These are phyloP conservation scores for Eupithecia abbreviata DNA, from an alignment of 2,888 invertebrate species.

Conservation along the genomic window DNA sequence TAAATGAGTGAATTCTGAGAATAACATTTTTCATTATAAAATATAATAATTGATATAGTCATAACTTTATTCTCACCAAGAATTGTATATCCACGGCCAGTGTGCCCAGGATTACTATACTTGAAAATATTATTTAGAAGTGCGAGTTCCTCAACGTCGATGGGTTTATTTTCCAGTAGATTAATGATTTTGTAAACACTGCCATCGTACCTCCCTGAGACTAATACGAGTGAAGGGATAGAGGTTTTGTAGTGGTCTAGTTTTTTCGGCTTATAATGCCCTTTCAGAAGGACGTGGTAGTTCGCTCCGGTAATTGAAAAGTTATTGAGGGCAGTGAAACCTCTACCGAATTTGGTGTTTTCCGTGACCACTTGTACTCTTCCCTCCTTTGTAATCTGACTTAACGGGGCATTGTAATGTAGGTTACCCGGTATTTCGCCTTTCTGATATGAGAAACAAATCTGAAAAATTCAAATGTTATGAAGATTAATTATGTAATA, in stretches of 20 bases:
- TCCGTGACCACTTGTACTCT: slow-evolving; percentile 55
- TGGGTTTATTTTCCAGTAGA: slow-evolving; percentile 50
- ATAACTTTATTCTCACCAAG: slow-evolving; percentile 49
- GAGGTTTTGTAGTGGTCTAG: slow-evolving; percentile 38
- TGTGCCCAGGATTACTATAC: slow-evolving; percentile 79
- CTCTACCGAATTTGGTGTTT: slow-evolving; percentile 51
- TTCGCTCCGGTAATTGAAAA: slow-evolving; percentile 56
- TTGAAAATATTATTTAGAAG: slow-evolving; percentile 76
- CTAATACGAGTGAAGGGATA: slow-evolving; percentile 76
- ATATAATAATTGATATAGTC: no score
- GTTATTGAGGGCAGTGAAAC: slow-evolving; percentile 56
- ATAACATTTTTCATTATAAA: no score
- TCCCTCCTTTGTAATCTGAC: slow-evolving; percentile 51
- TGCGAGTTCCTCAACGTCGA: slow-evolving; percentile 77
- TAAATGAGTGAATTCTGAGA: no score
- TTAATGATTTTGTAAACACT: slow-evolving; percentile 63
- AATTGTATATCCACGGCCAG: slow-evolving; percentile 86
- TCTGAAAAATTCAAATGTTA: slow-evolving; percentile 38
- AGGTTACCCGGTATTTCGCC: slow-evolving; percentile 60
- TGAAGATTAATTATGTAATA: no score
- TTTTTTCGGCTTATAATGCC: slow-evolving; percentile 49
- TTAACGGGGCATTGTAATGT: slow-evolving; percentile 53
- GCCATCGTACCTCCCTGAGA: slow-evolving; percentile 82
- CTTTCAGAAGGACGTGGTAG: slow-evolving; percentile 57
- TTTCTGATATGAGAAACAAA: slow-evolving; percentile 59